Evolutionary conservation across 64 coral and sea anemone genomes (phyloP), one percentile per base, ranked within the genome.

Genomic region (Porites australiensis): DNA sequence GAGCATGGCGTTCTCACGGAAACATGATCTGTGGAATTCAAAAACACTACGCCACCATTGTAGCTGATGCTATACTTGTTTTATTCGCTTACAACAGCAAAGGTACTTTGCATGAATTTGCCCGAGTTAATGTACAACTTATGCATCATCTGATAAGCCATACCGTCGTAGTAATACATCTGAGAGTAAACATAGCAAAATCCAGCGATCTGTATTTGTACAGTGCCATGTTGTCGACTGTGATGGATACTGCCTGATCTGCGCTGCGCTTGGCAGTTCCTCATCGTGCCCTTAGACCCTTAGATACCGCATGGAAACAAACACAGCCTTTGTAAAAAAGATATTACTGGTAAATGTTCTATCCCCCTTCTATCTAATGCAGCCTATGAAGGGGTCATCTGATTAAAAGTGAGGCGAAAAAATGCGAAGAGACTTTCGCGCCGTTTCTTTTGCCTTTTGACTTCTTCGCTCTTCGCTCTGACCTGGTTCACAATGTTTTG

Each of bases 131-230:
- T 46, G 20, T 68, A 87, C 72, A 93, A 55, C 47, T 75, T 70
- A 87, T 93, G 83, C 7, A 58, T 64, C 3, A 68, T 67, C 16
- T 79, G 91, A 65, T 70, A 86, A 66, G 91, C 69, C 3, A 2
- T 15, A 2, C 47, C 82, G 61, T 93, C 91, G 14, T 82, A 64
- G 22, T 93, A 93, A 37, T 64, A 86, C 58, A 93, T 48, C 79
- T 93, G 91, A 9, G 82, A 86, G 51, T 93, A 93, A 6, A 93
- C 58, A 48, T 64, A 93, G 74, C 87, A 93, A 70, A 76, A 93
- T 45, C 91, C 91, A 74, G 82, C 37, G 52, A 51, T 57, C 3
- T 74, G 62, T 86, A 93, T 77, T 6, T 51, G 46, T 0, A 93
- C 50, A 3, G 62, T 27, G 4, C 83, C 82, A 5, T 63, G 50